Conservation (phyloP, 1,140 invertebrate genomes). For the Hyles vespertilio region DNA sequence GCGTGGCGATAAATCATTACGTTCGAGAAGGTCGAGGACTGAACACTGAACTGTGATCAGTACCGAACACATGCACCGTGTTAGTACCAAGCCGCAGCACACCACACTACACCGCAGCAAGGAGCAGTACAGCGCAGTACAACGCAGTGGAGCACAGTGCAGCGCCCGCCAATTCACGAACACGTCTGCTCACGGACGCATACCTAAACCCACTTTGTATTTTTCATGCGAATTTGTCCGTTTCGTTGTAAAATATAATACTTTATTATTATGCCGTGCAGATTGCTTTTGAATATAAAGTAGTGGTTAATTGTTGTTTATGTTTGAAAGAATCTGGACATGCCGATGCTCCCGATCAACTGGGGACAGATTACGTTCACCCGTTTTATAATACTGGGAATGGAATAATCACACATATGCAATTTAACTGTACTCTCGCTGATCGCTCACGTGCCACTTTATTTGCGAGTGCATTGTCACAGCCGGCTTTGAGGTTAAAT, state of each 20-base stretch:
- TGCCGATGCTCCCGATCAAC: neutral
- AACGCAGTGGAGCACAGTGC: neutral
- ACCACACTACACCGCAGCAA: neutral
- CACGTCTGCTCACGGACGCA: neutral
- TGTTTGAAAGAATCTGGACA: neutral
- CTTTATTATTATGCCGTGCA: constrained; percentile 5
- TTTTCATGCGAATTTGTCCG: neutral
- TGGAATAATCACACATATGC: too few relatives aligned
- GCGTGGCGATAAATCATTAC: constrained; percentile 52
- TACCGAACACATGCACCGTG: neutral
- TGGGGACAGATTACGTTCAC: neutral
- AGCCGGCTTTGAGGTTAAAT: too few relatives aligned
- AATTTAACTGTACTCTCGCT: too few relatives aligned
- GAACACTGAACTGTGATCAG: constrained; percentile 19
- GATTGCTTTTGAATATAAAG: constrained; percentile 4
- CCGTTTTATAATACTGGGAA: neutral
- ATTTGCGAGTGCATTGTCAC: too few relatives aligned
- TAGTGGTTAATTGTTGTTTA: neutral
- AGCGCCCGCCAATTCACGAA: neutral
- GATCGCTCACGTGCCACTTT: too few relatives aligned
- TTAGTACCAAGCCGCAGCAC: neutral
- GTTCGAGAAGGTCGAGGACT: constrained; percentile 12
- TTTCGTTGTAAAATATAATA: constrained; percentile 1
- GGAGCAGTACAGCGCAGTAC: neutral
- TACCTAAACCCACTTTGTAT: constrained; percentile 1